phyloP scores from a whole-genome alignment of 2,113 vertebrate genomes.

The Nasalis larvatus region DNA sequence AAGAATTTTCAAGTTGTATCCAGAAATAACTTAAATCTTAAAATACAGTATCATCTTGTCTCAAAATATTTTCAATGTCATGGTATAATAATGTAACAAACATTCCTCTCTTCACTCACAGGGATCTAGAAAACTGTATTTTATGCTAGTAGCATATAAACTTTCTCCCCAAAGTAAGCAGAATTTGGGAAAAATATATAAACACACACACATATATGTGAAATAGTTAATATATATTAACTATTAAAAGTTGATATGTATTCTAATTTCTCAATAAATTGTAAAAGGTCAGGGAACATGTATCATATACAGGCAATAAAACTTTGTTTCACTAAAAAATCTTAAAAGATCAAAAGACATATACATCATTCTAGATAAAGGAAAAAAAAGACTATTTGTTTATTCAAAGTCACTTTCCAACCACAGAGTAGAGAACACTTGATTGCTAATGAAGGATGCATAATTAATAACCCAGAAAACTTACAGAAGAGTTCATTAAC shows the following conservation, averaged over 20 bases:
- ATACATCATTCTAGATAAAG: background rate
- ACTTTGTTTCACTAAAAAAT: background rate
- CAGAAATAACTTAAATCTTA: constrained; percentile 38
- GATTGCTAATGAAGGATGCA: constrained; percentile 52
- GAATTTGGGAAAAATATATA: background rate
- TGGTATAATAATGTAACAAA: constrained; percentile 30
- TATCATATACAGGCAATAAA: constrained; percentile 56
- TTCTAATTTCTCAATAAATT: background rate
- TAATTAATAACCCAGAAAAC: constrained; percentile 51
- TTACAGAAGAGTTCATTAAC: constrained; percentile 38
- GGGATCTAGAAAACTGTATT: constrained; percentile 4
- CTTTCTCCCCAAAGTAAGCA: background rate
- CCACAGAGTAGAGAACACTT: constrained; percentile 7
- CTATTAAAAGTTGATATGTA: background rate
- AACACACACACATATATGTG: background rate
- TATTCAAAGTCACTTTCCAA: constrained; percentile 27
- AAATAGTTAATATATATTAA: background rate
- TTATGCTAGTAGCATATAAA: constrained; percentile 36
- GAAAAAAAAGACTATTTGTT: background rate
- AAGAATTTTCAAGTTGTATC: constrained; percentile 14
- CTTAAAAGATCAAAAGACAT: constrained; percentile 25
- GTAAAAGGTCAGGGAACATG: background rate
- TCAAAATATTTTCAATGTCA: constrained; percentile 49
- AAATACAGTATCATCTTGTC: background rate
- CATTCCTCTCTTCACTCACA: background rate